A percentile compares a stretch with the other conserved stretches of the same genome.
phyloP scores from a whole-genome alignment of 1,140 invertebrate species.

The Brachionus manjavacas region DNA sequence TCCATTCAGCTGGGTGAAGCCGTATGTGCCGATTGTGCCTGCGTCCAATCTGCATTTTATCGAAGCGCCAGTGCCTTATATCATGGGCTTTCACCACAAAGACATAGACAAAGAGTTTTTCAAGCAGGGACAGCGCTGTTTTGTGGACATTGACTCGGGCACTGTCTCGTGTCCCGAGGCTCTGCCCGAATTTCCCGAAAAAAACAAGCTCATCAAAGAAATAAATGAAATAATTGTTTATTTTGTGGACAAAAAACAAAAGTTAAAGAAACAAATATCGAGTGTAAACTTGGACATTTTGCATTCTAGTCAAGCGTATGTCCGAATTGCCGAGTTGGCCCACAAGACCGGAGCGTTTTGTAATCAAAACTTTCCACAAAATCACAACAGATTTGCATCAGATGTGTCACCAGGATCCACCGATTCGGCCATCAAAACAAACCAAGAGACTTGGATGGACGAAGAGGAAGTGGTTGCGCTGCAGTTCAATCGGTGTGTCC shows the following conservation, averaged over 20 bases:
- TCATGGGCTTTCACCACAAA: conserved; percentile 74
- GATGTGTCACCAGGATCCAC: background rate
- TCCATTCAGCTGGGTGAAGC: conserved; percentile 95
- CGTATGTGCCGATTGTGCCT: conserved; percentile 96
- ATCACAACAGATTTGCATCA: background rate
- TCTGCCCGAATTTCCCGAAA: conserved; percentile 82
- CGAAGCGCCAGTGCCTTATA: conserved; percentile 95
- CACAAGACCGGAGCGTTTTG: background rate
- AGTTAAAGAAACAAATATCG: background rate
- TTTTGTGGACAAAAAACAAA: conserved; percentile 54
- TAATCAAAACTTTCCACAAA: background rate
- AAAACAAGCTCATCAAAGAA: conserved; percentile 77
- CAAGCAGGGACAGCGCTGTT: conserved; percentile 61
- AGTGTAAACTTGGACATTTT: conserved; percentile 39
- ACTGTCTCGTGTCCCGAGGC: conserved; percentile 89
- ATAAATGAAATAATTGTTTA: conserved; percentile 73
- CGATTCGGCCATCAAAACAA: background rate
- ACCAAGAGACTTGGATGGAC: background rate
- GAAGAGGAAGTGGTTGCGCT: background rate
- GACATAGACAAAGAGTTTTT: conserved; percentile 48
- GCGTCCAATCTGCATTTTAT: conserved; percentile 89
- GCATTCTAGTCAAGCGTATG: conserved; percentile 21
- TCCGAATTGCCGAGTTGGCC: background rate
- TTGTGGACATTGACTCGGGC: conserved; percentile 89
- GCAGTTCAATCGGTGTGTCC: conserved; percentile 31